Evolutionary conservation across 2,797 vertebrate genomes (phyloP).

Genomic region (Mastacembelus armatus): DNA sequence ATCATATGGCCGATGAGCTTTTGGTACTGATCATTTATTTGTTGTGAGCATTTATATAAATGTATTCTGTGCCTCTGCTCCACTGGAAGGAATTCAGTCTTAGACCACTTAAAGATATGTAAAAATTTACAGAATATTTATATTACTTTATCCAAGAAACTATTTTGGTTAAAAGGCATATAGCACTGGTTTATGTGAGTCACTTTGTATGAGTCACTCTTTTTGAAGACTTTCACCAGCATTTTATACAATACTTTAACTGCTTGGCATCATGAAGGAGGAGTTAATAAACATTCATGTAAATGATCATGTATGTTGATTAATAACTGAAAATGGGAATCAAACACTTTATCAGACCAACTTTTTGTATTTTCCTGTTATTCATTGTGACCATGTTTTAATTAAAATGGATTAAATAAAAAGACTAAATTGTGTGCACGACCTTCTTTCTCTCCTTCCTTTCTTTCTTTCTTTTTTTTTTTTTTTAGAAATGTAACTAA

Average conservation of each 20-base stretch:
- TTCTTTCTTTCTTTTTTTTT: too few relatives aligned
- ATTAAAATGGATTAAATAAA: conserved; percentile 37
- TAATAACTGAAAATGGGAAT: conserved; percentile 1
- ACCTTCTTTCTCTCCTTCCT: too few relatives aligned
- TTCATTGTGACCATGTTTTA: conserved; percentile 56
- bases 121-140: conserved; percentile 64
- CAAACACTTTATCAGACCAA: conserved; percentile 24
- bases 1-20: conserved; percentile 4
- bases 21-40: conserved; percentile 46
- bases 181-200: conserved; percentile 55
- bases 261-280: conserved; percentile 16
- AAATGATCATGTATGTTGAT: too few relatives aligned
- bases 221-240: conserved; percentile 54
- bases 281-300: neutral
- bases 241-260: conserved; percentile 60
- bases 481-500: neutral
- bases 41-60: conserved; percentile 33
- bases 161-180: conserved; percentile 48
- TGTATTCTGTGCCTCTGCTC: conserved; percentile 51
- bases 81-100: conserved; percentile 19
- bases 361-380: conserved; percentile 40
- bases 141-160: conserved; percentile 50
- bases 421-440: neutral
- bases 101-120: conserved; percentile 65
- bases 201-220: conserved; percentile 43